Conservation (phyloP, 1,140 invertebrate species). For the Parapsyche elsis region DNA sequence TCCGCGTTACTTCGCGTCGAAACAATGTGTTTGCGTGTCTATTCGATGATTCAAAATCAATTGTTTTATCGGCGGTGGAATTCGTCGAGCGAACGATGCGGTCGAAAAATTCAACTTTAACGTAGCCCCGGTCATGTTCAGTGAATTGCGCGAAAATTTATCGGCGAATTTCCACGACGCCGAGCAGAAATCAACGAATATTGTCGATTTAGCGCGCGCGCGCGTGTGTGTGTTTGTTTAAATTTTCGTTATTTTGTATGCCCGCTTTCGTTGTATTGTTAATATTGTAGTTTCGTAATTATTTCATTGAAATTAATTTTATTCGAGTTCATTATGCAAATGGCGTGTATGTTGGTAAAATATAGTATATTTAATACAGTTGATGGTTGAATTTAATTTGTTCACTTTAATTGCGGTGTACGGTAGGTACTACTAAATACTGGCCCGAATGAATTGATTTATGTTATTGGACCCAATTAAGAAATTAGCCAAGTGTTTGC, state of each 20-base stretch:
- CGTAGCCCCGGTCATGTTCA: not conserved
- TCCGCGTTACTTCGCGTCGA: not conserved
- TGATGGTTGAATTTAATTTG: slow-evolving; percentile 18
- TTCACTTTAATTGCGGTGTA: not conserved
- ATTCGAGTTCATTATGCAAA: not conserved
- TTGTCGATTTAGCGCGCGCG: too few relatives aligned
- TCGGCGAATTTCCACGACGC: slow-evolving; percentile 18
- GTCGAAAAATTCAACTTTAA: not conserved
- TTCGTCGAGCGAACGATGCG: not conserved
- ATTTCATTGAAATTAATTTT: too few relatives aligned
- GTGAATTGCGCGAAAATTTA: slow-evolving; percentile 3
- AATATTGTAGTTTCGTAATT: too few relatives aligned
- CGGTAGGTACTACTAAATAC: not conserved
- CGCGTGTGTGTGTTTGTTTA: too few relatives aligned
- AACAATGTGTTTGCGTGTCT: too few relatives aligned
- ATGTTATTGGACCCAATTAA: slow-evolving; percentile 13
- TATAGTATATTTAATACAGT: not conserved
- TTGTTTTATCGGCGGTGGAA: slow-evolving; percentile 14
- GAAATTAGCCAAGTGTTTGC: not conserved
- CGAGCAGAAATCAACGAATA: slow-evolving; percentile 11
- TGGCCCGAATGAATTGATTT: not conserved
- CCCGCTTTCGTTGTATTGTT: too few relatives aligned
- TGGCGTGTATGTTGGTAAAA: not conserved
- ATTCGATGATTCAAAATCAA: not conserved
- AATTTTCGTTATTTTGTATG: too few relatives aligned